Conservation (phyloP, 2,797 vertebrate genomes). For the Lithobates sylvaticus region DNA sequence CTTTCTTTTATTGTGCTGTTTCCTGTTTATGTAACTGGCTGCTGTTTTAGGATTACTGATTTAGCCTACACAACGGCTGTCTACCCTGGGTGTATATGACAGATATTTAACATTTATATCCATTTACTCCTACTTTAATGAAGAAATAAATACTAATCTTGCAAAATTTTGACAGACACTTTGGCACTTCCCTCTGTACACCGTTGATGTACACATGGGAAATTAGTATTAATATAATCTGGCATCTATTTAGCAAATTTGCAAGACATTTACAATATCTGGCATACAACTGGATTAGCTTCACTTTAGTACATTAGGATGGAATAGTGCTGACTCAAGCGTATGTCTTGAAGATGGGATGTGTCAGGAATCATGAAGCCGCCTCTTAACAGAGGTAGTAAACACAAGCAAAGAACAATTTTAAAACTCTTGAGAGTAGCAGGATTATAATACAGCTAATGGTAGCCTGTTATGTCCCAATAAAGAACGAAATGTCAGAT, state of each 20-base stretch:
- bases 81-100: neutral
- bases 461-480: neutral
- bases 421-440: neutral
- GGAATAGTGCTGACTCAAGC: slow-evolving; percentile 17
- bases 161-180: slow-evolving; percentile 11
- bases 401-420: neutral
- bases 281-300: slow-evolving; percentile 45
- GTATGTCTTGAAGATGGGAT: slow-evolving; percentile 14
- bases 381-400: neutral
- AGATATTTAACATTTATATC: neutral
- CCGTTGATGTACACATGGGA: slow-evolving; percentile 5
- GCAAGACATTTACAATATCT: slow-evolving; percentile 31
- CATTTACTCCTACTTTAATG: neutral
- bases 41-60: neutral
- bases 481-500: neutral
- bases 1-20: neutral
- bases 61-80: neutral
- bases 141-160: slow-evolving; percentile 15
- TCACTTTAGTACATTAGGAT: slow-evolving; percentile 35
- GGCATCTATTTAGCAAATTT: slow-evolving; percentile 27
- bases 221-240: neutral
- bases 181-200: neutral
- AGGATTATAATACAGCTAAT: neutral
- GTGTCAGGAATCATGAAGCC: slow-evolving; percentile 12
- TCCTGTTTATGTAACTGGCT: neutral